A percentile compares a stretch with the other conserved stretches of the same genome.
Conservation (phyloP, 2,888 invertebrate genomes). For the Acrocyrtus sp. region DNA sequence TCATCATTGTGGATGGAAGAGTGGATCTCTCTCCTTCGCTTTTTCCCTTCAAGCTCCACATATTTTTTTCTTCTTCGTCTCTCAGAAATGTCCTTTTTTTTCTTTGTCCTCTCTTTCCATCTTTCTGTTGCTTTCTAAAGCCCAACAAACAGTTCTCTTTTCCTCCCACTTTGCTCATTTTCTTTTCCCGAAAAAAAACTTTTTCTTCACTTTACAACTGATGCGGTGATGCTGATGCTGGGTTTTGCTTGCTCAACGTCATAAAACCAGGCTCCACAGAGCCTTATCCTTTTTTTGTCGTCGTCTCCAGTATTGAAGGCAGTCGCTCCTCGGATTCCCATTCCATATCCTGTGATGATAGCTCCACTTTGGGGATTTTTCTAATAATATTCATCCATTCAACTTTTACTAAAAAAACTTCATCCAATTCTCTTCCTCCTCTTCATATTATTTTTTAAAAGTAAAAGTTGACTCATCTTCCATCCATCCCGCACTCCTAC, state of each 20-base stretch:
- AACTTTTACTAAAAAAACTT: no score
- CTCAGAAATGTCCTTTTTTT: no score
- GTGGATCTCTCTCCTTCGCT: background rate
- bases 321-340: no score
- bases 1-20: conserved; percentile 35
- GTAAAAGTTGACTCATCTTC: no score
- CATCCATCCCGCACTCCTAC: no score
- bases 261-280: no score
- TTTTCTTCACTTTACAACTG: conserved; percentile 31
- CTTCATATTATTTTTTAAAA: no score
- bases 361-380: conserved; percentile 18
- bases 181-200: conserved; percentile 16
- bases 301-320: no score
- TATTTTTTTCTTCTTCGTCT: conserved; percentile 1
- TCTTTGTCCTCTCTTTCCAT: conserved; percentile 9
- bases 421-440: no score
- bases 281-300: background rate
- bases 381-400: conserved; percentile 27
- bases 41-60: background rate
- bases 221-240: no score
- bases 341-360: no score
- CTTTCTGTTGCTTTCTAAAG: background rate
- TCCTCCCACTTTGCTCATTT: conserved; percentile 40
- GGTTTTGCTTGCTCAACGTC: no score
- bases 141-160: conserved; percentile 11